A percentile compares a stretch with the other conserved stretches of the same genome.
Conservation (phyloP, 2,888 invertebrate species). For the Coecobrya sp. region DNA sequence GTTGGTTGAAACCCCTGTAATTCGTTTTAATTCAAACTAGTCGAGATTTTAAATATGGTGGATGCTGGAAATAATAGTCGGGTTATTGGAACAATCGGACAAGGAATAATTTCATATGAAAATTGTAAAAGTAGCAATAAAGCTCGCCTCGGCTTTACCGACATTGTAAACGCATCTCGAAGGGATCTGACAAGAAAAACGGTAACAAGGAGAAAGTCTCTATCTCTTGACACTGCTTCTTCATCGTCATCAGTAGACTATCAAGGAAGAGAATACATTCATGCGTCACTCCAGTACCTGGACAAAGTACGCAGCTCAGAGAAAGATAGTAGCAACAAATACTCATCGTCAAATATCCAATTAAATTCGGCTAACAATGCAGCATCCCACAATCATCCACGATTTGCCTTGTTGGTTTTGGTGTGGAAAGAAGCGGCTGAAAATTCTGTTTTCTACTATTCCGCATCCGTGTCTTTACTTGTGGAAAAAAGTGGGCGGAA, state of each 20-base stretch:
- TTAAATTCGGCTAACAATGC: background rate
- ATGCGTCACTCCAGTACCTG: conserved; percentile 65
- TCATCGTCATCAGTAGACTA: background rate
- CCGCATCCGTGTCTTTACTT: conserved; percentile 54
- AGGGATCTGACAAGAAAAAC: conserved; percentile 62
- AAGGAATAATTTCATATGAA: conserved; percentile 62
- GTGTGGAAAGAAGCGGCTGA: conserved; percentile 60
- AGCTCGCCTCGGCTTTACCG: conserved; percentile 8
- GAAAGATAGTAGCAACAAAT: conserved; percentile 25
- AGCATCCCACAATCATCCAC: background rate
- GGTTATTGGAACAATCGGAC: conserved; percentile 55
- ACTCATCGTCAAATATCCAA: conserved; percentile 39
- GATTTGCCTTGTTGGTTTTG: conserved; percentile 55
- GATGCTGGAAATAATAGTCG: background rate
- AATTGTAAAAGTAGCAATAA: background rate
- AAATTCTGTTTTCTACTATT: conserved; percentile 38
- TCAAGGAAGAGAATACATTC: conserved; percentile 21
- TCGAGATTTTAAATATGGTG: background rate
- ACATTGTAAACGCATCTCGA: conserved; percentile 45
- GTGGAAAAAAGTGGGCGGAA: conserved; percentile 11
- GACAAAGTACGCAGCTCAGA: conserved; percentile 54
- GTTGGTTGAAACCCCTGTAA: too few species aligned
- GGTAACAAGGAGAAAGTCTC: conserved; percentile 54
- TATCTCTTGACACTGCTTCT: conserved; percentile 5
- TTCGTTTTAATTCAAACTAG: too few species aligned